These are phyloP conservation scores for Anagrus nilaparvatae DNA, from an alignment of 1,140 invertebrate genomes.

Conservation along the genomic window DNA sequence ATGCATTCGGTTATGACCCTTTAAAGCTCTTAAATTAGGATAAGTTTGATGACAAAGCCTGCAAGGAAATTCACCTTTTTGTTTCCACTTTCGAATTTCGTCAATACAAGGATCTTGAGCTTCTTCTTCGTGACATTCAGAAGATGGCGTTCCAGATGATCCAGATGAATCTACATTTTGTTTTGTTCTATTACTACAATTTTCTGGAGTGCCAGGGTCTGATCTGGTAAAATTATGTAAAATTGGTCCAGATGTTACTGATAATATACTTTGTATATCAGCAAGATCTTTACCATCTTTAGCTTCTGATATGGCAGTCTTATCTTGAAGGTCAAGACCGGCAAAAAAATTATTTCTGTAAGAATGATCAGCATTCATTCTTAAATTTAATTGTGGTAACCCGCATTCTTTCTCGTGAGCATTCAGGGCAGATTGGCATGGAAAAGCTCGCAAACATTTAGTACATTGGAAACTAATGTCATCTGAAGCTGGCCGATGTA, in stretches of 20 bases:
- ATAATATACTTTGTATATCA: constrained; percentile 75
- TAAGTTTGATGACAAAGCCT: constrained; percentile 74
- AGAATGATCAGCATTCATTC: constrained; percentile 42
- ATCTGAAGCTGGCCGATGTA: constrained; percentile 50
- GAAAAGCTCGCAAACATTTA: constrained; percentile 63
- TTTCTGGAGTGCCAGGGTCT: constrained; percentile 33
- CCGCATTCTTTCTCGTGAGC: constrained; percentile 53
- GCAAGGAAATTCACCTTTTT: constrained; percentile 80
- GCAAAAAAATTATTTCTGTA: constrained; percentile 69
- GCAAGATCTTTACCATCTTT: constrained; percentile 58
- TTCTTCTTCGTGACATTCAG: constrained; percentile 56
- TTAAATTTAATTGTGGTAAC: no score
- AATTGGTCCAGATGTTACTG: constrained; percentile 57
- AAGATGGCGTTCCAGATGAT: constrained; percentile 32
- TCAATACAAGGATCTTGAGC: constrained; percentile 68
- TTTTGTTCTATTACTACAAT: constrained; percentile 24
- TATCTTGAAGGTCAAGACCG: constrained; percentile 64
- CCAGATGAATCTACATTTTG: constrained; percentile 29
- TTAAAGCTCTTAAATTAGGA: constrained; percentile 78
- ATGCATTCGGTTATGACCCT: constrained; percentile 78
- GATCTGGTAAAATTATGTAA: constrained; percentile 45
- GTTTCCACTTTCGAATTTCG: constrained; percentile 74
- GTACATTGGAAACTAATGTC: constrained; percentile 58
- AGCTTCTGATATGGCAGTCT: constrained; percentile 39
- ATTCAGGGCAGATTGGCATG: constrained; percentile 58